phyloP scores from a whole-genome alignment of 2,113 vertebrate species.

The Bujurquina vittata region DNA sequence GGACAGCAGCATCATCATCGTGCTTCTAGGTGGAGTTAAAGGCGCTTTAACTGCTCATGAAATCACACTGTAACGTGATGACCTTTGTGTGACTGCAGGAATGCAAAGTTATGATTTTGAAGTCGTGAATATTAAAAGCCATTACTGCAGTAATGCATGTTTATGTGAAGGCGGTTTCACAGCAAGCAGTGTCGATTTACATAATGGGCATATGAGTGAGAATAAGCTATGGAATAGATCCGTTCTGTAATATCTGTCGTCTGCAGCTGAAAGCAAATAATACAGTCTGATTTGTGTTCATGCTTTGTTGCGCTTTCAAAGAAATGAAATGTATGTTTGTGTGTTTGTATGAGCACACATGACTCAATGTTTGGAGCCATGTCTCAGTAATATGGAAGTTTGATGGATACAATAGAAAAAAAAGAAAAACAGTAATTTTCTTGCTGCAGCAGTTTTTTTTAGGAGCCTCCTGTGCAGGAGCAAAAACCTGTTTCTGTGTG shows the following conservation, averaged over 20 bases:
- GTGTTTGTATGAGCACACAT: background rate
- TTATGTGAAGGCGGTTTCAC: background rate
- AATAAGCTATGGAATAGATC: background rate
- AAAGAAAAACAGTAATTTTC: background rate
- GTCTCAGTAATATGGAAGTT: background rate
- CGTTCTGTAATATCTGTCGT: background rate
- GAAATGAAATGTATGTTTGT: background rate
- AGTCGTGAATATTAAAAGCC: background rate
- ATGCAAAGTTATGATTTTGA: background rate
- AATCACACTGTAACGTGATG: background rate
- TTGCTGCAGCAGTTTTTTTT: background rate
- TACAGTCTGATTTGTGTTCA: background rate
- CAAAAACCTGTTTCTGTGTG: background rate
- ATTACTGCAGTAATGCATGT: background rate
- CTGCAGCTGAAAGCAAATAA: constrained; percentile 9
- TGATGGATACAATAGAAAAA: background rate
- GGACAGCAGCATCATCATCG: background rate
- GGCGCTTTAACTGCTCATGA: background rate
- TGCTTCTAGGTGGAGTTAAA: background rate
- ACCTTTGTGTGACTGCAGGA: background rate
- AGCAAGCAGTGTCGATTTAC: constrained; percentile 1
- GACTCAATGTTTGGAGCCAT: no score
- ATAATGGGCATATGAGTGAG: constrained; percentile 3
- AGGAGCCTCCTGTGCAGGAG: background rate
- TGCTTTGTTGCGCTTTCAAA: constrained; percentile 1